phyloP scores from a whole-genome alignment of 2,113 vertebrate species.

The pig (Sus scrofa) region DNA sequence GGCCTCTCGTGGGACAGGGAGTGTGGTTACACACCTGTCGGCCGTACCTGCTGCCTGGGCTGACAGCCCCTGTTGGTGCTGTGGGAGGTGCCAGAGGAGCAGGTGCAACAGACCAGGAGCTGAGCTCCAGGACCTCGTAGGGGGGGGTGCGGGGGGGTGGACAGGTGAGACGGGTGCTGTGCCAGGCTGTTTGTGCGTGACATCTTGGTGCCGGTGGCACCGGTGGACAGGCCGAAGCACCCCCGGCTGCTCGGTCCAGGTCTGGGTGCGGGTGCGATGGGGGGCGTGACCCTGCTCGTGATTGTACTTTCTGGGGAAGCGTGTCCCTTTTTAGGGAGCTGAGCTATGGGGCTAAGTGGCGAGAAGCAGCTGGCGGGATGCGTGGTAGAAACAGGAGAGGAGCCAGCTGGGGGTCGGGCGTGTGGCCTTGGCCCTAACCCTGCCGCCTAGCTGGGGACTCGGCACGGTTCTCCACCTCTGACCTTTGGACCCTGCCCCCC shows the following conservation, averaged over 20 bases:
- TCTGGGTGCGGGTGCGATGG: no score
- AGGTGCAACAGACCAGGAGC: accelerated
- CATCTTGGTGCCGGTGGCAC: no score
- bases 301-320: not conserved
- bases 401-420: not conserved
- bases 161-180: not conserved
- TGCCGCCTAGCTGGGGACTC: not conserved
- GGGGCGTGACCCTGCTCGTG: no score
- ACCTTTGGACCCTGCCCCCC: accelerated
- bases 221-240: no score
- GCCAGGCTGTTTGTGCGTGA: accelerated
- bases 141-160: accelerated
- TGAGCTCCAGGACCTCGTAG: accelerated
- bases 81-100: not conserved
- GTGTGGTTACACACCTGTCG: not conserved
- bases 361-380: not conserved
- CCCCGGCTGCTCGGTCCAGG: no score
- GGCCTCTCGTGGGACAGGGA: accelerated
- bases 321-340: not conserved
- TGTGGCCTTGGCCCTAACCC: not conserved
- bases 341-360: not conserved
- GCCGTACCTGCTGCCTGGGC: no score
- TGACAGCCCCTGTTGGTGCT: no score
- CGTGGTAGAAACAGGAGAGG: not conserved
- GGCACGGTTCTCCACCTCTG: not conserved